These are phyloP conservation scores for Centropristis striata DNA, from an alignment of 2,113 vertebrate species.

Conservation along the genomic window DNA sequence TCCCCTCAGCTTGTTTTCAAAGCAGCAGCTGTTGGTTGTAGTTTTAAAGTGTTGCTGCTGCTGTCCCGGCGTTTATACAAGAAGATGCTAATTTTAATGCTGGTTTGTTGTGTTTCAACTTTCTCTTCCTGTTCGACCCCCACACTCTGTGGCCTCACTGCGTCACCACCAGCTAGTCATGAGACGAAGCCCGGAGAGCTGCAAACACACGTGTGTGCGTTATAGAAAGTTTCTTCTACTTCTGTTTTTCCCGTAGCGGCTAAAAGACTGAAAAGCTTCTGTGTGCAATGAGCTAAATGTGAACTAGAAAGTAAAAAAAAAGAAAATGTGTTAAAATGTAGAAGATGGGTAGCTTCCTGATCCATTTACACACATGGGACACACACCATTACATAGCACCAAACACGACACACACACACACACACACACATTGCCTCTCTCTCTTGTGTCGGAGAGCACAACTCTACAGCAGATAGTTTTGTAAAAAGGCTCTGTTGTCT, in stretches of 20 bases:
- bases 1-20: neutral
- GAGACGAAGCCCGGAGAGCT: constrained; percentile 35
- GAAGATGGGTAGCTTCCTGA: constrained; percentile 39
- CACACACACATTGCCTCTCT: constrained; percentile 45
- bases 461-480: constrained; percentile 65
- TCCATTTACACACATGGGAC: constrained; percentile 39
- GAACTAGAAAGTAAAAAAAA: constrained; percentile 5
- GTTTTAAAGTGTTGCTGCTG: neutral
- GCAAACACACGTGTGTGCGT: neutral
- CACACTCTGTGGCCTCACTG: constrained; percentile 15
- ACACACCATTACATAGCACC: constrained; percentile 23
- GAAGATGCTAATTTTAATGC: constrained; percentile 11
- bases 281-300: constrained; percentile 33
- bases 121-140: constrained; percentile 35
- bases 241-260: constrained; percentile 4
- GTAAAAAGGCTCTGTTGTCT: constrained; percentile 77
- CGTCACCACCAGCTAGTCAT: constrained; percentile 36
- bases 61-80: constrained; percentile 29
- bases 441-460: constrained; percentile 64
- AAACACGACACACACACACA: constrained; percentile 32
- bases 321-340: constrained; percentile 5
- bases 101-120: constrained; percentile 28
- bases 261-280: constrained; percentile 27
- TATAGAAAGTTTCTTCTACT: constrained; percentile 26
- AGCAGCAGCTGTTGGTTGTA: neutral